phyloP scores from a whole-genome alignment of 2,888 invertebrate species.

The Sinotaia quadrata region DNA sequence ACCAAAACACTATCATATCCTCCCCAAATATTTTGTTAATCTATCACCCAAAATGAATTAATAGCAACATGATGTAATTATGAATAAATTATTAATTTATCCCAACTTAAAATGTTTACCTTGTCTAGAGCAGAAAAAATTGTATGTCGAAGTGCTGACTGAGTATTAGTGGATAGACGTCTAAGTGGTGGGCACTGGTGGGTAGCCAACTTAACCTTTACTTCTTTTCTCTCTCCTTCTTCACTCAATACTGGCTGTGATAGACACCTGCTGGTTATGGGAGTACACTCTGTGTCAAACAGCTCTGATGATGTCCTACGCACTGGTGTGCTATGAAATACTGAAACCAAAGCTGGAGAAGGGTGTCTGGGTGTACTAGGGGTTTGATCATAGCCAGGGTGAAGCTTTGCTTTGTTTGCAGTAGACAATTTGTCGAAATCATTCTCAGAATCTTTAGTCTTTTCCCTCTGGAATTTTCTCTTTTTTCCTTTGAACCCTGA shows the following conservation, averaged over 20 bases:
- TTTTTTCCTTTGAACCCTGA: neutral
- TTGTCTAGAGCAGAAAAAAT: conserved; percentile 51
- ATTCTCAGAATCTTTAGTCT: neutral
- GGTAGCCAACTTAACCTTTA: conserved; percentile 30
- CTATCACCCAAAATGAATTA: no score
- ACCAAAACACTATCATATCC: no score
- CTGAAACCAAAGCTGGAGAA: neutral
- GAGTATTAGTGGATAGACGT: conserved; percentile 50
- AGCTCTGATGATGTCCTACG: conserved; percentile 38
- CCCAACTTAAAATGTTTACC: conserved; percentile 42
- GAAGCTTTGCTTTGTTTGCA: neutral
- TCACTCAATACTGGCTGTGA: neutral
- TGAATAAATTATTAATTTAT: no score
- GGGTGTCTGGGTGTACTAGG: neutral
- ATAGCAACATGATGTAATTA: no score
- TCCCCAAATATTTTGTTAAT: no score
- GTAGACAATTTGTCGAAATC: neutral
- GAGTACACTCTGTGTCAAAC: conserved; percentile 42
- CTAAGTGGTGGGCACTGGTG: conserved; percentile 45
- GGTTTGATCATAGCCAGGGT: neutral
- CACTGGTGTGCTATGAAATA: conserved; percentile 41
- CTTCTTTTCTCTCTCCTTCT: neutral
- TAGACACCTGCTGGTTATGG: conserved; percentile 9
- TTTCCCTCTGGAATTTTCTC: neutral
- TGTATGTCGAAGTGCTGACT: conserved; percentile 43